Evolutionary conservation across 2,888 invertebrate genomes (phyloP).

Genomic region (Diplolepis rosae): DNA sequence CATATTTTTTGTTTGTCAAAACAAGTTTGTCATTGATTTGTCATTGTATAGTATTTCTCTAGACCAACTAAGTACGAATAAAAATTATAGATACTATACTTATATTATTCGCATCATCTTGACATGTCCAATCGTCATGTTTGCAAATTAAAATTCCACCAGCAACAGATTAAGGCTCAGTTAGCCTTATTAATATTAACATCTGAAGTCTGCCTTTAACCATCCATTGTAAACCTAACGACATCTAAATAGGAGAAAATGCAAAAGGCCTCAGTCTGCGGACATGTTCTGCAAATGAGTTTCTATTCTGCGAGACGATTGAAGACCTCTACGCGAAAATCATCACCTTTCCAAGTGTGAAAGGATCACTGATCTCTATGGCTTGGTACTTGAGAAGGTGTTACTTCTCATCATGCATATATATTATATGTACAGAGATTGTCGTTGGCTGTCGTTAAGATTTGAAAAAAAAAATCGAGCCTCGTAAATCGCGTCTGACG

Average conservation of each 20-base stretch:
- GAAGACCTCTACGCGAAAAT: slow-evolving; percentile 41
- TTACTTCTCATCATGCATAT: slow-evolving; percentile 24
- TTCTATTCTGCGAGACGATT: slow-evolving; percentile 34
- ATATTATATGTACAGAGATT: slow-evolving; percentile 16
- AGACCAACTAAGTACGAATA: too few species aligned
- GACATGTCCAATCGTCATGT: background rate
- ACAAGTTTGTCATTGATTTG: too few species aligned
- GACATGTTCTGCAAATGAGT: slow-evolving; percentile 43
- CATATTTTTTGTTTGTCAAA: too few species aligned
- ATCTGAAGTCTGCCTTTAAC: background rate
- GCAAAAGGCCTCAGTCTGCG: background rate
- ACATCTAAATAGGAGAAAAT: background rate
- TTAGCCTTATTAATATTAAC: background rate
- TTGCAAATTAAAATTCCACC: background rate
- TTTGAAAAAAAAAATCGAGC: slow-evolving; percentile 42
- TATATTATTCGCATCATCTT: too few species aligned
- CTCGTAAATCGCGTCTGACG: slow-evolving; percentile 48
- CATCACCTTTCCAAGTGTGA: slow-evolving; percentile 17
- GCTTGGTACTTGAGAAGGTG: background rate
- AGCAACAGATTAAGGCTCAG: background rate
- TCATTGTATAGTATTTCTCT: too few species aligned
- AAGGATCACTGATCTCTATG: slow-evolving; percentile 10
- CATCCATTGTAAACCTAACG: background rate
- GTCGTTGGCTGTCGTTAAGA: slow-evolving; percentile 5
- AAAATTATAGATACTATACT: too few species aligned